Evolutionary conservation across 1,140 invertebrate species (phyloP), one percentile per base, ranked within the genome.

Genomic region (Caenorhabditis remanei): DNA sequence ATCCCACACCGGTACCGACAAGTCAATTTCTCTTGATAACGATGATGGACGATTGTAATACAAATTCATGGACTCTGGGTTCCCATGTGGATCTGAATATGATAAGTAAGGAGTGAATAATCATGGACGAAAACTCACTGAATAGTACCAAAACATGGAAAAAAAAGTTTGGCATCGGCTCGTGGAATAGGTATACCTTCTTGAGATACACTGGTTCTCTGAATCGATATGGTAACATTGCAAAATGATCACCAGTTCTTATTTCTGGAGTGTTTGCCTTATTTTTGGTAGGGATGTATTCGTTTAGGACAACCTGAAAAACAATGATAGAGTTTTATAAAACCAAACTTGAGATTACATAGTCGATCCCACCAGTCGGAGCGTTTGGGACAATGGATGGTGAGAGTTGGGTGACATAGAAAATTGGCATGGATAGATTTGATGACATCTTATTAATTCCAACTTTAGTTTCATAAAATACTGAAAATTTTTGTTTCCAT

Each of bases 31-130:
- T 56, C 87, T 86, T 16, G 79, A 85, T 40, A 89, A 53, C 6
- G 89, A 88, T 9, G 89, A 89, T 9, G 89, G 89, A 9, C 89
- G 58, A 50, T 89, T 89, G 82, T 89, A 89, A 48, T 89, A 89
- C 11, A 89, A 83, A 56, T 89, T 88, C 89, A 89, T 89, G 2
- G 89, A 82, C 65, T 89, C 89, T 32, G 89, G 89, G 82, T 89
- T 89, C 46, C 89, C 89, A 48, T 89, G 89, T 13, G 89, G 89
- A 56, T 89, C 88, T 89, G 32, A 46, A 61, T 16, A 8, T 41
- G 19, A 67, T 53, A 41, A 6, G 24, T 46, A 4, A 14, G 0
- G 19, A 40, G 11, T 14, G 32, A 11, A 3, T 40, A 0, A 46
- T 46, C 32, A 32, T 32, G 32, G 1, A 32, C 32, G 32, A 16